Conservation (phyloP, 37 sponge, comb jelly and placozoan genomes). For the Bolinopsis microptera region DNA sequence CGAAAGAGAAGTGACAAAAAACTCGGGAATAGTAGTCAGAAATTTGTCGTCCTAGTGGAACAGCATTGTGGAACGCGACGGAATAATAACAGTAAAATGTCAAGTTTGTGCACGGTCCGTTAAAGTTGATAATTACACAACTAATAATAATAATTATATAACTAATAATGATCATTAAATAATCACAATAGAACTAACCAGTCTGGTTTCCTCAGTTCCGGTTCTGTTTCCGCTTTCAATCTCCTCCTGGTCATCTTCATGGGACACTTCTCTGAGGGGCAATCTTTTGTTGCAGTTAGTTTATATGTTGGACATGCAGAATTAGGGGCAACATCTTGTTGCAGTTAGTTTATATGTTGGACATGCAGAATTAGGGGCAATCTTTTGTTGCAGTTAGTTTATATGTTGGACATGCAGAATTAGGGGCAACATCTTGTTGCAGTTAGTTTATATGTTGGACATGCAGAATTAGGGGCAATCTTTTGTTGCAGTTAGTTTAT, state of each 20-base stretch:
- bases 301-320: background rate
- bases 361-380: background rate
- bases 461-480: background rate
- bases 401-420: background rate
- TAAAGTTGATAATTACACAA: too few species aligned
- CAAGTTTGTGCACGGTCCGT: too few species aligned
- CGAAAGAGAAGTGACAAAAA: too few species aligned
- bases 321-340: background rate
- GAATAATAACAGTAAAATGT: too few species aligned
- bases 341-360: too few species aligned
- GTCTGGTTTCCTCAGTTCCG: conserved; percentile 32
- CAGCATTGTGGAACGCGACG: too few species aligned
- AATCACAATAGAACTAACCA: conserved; percentile 30
- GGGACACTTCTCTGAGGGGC: background rate
- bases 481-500: background rate
- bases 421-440: too few species aligned
- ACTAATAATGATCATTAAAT: too few species aligned
- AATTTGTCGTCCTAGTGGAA: too few species aligned
- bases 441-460: too few species aligned
- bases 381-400: background rate
- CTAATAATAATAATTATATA: too few species aligned
- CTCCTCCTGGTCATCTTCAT: conserved; percentile 13
- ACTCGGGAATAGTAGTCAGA: too few species aligned
- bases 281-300: background rate
- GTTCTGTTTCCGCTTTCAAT: background rate